phyloP scores from a whole-genome alignment of 2,797 vertebrate genomes.

The Poecilia picta region DNA sequence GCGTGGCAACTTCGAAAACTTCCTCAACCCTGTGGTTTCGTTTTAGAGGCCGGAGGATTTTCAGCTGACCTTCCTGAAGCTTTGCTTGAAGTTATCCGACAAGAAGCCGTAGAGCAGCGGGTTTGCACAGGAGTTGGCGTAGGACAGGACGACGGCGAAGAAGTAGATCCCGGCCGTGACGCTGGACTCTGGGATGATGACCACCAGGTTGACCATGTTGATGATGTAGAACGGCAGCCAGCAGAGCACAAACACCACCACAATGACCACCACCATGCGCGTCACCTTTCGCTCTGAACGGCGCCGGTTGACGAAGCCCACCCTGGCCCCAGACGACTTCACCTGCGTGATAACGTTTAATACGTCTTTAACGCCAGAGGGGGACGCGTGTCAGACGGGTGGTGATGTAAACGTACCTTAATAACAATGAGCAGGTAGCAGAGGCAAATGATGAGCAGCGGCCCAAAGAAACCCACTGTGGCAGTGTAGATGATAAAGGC shows the following conservation, averaged over 20 bases:
- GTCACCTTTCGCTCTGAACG: conserved; percentile 93
- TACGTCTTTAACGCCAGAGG: not conserved
- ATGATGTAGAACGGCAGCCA: conserved; percentile 97
- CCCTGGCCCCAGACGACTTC: conserved; percentile 88
- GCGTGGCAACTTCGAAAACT: not conserved
- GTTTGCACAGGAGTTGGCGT: conserved; percentile 96
- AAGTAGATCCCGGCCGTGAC: conserved; percentile 92
- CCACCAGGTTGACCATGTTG: conserved; percentile 93
- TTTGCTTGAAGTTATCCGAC: conserved; percentile 96
- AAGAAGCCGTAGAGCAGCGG: conserved; percentile 96
- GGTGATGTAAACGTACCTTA: conserved; percentile 68
- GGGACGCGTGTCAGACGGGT: not conserved
- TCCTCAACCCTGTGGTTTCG: not conserved
- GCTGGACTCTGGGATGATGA: conserved; percentile 91
- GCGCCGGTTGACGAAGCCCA: conserved; percentile 88
- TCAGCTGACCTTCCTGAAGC: conserved; percentile 87
- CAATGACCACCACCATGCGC: conserved; percentile 94
- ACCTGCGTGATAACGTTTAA: conserved; percentile 66
- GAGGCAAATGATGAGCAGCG: conserved; percentile 92
- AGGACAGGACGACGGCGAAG: conserved; percentile 92
- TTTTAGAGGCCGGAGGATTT: not conserved
- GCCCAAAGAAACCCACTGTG: conserved; percentile 92
- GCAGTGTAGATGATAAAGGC: conserved; percentile 96
- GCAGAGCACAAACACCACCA: conserved; percentile 93
- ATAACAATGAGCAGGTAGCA: conserved; percentile 95